Conservation (phyloP, 2,888 invertebrate genomes). For the Mactromeris polynyma region DNA sequence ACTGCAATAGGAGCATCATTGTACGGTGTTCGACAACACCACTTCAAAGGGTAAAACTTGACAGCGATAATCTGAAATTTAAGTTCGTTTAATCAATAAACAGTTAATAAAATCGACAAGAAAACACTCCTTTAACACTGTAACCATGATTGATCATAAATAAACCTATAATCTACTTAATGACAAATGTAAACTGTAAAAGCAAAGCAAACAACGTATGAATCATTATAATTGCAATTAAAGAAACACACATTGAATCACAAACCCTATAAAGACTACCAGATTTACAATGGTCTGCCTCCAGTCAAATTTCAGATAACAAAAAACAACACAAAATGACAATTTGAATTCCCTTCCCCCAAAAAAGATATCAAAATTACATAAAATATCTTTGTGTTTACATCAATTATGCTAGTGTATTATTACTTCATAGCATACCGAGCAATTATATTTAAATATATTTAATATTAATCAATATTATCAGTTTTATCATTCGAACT, state of each 20-base stretch:
- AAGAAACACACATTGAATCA: no score
- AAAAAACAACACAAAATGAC: no score
- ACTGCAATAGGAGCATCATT: background rate
- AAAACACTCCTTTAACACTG: background rate
- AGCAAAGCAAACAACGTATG: no score
- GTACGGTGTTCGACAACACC: no score
- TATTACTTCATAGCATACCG: background rate
- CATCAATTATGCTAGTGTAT: background rate
- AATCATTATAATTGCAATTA: no score
- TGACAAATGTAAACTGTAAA: no score
- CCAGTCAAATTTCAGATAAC: no score
- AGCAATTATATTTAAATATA: background rate
- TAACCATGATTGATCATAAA: background rate
- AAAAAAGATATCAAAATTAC: background rate
- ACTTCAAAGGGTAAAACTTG: no score
- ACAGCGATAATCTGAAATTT: background rate
- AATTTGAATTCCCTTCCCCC: no score
- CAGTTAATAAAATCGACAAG: background rate
- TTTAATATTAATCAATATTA: slow-evolving; percentile 8
- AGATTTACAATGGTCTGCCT: no score
- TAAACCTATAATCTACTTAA: background rate
- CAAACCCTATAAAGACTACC: no score
- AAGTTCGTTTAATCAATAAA: background rate
- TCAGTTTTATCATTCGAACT: background rate
- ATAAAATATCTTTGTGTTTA: background rate